Base-by-base conservation (phyloP, 2,888 invertebrate genomes). In the Charanyca ferruginea region DNA sequence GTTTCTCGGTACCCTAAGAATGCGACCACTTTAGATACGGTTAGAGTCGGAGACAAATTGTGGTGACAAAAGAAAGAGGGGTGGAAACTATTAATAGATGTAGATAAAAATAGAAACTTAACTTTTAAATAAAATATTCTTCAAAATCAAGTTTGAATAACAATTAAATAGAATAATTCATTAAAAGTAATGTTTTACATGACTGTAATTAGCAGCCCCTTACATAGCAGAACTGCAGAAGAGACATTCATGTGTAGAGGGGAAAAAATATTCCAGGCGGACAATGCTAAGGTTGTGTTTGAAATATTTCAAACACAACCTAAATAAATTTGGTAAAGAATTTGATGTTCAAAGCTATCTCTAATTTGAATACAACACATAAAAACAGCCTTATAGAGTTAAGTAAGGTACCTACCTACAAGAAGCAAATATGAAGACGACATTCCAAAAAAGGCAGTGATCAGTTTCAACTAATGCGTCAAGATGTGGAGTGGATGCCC, bases 381-480 rank as follows among this genome's bases (percentile, higher is more conserved):
- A 42, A 35, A 47, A 54, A 51, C 54, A 48, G 62, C 66, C 67
- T 79, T 66, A 57, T 35, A 20, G 16, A 66, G 44, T n/a, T 52
- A 76, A 72, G 64, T 52, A 76, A 72, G 64, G 28, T 55, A 63
- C 58, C 62, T 35, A 35, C 35, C 42, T 55, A 69, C 60, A 67
- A 80, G 70, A 72, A 52, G 60, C 23, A 51, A 76, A 70, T 76
- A 78, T 66, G 82, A 66, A 77, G 80, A 81, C 85, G 73, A 85
- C 84, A 77, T 88, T 86, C 88, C 88, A 78, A 86, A 91, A 86
- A 85, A 83, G 88, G 88, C 73, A 81, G 78, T 66, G 80, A 77
- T 77, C 81, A 78, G 63, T 84, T 84, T 62, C 73, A 77, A 81
- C 72, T 83, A 81, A 83, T 83, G 70, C 73, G 71, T 72, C 68